Evolutionary conservation across 2,888 invertebrate species (phyloP).

Genomic region (Phortica okadai): DNA sequence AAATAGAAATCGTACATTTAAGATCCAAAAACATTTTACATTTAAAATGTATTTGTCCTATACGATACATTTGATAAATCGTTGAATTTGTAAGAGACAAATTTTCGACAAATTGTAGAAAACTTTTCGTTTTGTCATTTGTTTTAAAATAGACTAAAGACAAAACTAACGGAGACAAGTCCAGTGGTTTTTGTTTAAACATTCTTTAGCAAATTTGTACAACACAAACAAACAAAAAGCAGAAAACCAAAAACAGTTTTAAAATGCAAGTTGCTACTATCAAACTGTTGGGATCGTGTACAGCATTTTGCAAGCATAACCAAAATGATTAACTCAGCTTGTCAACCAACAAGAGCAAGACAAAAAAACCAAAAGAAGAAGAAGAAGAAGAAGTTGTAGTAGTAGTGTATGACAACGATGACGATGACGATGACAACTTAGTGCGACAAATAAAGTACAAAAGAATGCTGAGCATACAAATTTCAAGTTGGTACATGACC

Average conservation of each 20-base stretch:
- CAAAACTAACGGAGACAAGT: too few species aligned
- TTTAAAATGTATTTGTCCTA: too few species aligned
- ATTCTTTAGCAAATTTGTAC: too few species aligned
- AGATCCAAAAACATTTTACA: too few species aligned
- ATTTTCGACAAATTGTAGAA: too few species aligned
- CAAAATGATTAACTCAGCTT: conserved; percentile 28
- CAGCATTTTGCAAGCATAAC: neutral
- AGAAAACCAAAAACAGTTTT: neutral
- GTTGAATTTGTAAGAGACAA: too few species aligned
- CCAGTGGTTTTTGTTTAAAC: too few species aligned
- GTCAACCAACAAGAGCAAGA: neutral
- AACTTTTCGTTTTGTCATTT: too few species aligned
- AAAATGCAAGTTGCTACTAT: neutral
- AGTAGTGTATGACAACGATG: neutral
- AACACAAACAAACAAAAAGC: too few species aligned
- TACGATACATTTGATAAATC: too few species aligned
- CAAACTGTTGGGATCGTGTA: neutral
- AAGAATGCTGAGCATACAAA: conserved; percentile 26
- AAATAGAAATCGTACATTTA: too few species aligned
- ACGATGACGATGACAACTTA: conserved; percentile 3
- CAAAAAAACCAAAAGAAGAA: neutral
- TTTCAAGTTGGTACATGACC: conserved; percentile 22
- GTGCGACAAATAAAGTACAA: conserved; percentile 22
- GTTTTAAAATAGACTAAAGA: too few species aligned
- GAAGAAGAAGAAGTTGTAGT: neutral